Base-by-base conservation (phyloP, 2,888 invertebrate species). In the Drosophila quinaria region DNA sequence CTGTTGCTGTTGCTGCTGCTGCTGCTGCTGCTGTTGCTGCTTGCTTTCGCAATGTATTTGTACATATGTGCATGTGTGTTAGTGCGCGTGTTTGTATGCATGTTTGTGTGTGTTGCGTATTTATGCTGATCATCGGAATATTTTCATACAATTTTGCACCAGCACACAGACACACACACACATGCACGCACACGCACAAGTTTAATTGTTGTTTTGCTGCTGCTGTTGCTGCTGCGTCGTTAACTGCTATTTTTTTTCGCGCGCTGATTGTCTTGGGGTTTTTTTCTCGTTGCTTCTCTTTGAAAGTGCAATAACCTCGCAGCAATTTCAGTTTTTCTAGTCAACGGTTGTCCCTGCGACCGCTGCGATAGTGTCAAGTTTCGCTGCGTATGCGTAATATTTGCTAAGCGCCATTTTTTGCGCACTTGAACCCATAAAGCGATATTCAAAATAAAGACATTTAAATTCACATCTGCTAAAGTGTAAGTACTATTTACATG, bases 231-330 rank as follows among this genome's bases (percentile, higher is more conserved):
- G 70, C 41, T 65, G 70, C 62, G 74, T 44, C 65, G 80, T 75
- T 75, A 67, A 70, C 89, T 74, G 68, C 77, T 56, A 70, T 80
- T 81, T 66, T 33, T 47, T 69, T 55, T 41, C 22, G 51, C 63
- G 54, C 33, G 37, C 54, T 64, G 70, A 65, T 81, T 70, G 63
- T 77, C 19, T 55, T 68, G 37, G 4, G 2, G 9, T 15, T 46
- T 35, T 68, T 54, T 63, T 68, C 47, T 64, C 61, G 58, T 50
- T 46, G 52, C 39, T 46, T 50, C 39, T 29, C 31, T 44, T 22
- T 25, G 77, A 86, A 90, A 89, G 88, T 89, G 88, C 88, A 89
- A 90, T 89, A 89, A 89, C 88, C 88, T 87, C 85, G 62, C 52
- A 54, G 61, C 64, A 68, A 70, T 62, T 55, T 60, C 37, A 64